phyloP scores from a whole-genome alignment of 2,888 invertebrate species.

The Torymus aiolomorphi region DNA sequence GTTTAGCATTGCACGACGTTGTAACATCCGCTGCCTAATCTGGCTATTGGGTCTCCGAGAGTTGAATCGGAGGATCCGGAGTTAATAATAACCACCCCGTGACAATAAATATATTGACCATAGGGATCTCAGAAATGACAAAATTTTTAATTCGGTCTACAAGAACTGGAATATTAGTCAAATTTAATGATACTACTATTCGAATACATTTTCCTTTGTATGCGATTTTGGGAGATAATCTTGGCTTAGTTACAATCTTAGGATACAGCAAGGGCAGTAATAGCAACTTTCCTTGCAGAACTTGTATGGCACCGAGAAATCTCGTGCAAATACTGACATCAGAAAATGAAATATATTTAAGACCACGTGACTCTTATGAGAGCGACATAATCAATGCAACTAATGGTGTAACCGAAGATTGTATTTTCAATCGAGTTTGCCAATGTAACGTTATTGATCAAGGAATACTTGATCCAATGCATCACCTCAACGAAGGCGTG shows the following conservation, averaged over 20 bases:
- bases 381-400: neutral
- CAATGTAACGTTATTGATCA: neutral
- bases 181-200: too few species aligned
- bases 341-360: neutral
- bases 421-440: neutral
- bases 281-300: slow-evolving; percentile 15
- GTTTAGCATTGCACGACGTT: too few species aligned
- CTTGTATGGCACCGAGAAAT: too few species aligned
- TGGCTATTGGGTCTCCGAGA: too few species aligned
- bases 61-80: too few species aligned
- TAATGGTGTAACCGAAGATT: neutral
- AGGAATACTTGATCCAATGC: slow-evolving; percentile 5
- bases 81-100: too few species aligned
- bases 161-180: too few species aligned
- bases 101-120: slow-evolving; percentile 51
- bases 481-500: slow-evolving; percentile 12
- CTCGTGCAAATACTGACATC: too few species aligned
- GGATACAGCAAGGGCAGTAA: slow-evolving; percentile 13
- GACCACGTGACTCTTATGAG: neutral
- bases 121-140: slow-evolving; percentile 47
- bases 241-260: slow-evolving; percentile 6
- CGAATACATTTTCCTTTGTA: slow-evolving; percentile 1
- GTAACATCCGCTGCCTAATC: too few species aligned
- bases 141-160: too few species aligned
- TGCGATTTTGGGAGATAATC: slow-evolving; percentile 18